These are phyloP conservation scores for Varecia variegata DNA, from an alignment of 2,797 vertebrate species.

Conservation along the genomic window DNA sequence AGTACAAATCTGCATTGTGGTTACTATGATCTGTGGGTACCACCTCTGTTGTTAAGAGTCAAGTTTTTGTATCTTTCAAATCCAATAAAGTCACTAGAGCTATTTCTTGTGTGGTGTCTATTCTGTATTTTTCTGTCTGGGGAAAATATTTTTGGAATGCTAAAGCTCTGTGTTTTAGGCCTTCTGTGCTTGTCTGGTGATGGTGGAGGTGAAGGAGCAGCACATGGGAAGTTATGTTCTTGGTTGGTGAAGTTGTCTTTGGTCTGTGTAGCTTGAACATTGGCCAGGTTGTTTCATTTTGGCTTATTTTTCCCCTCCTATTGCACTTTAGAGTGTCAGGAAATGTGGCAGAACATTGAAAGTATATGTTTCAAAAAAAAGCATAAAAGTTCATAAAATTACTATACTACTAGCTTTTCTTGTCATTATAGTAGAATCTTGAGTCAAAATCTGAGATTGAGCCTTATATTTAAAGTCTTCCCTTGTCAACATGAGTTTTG, in stretches of 20 bases:
- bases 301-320: not conserved
- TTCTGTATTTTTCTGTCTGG: not conserved
- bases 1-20: rapidly evolving
- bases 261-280: not conserved
- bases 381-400: not conserved
- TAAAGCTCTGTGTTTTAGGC: not conserved
- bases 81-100: not conserved
- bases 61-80: not conserved
- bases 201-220: not conserved
- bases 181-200: not conserved
- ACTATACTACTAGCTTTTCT: not conserved
- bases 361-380: not conserved
- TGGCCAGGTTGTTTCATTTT: not conserved
- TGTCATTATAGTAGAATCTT: not conserved
- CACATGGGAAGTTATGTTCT: not conserved
- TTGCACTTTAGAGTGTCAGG: not conserved
- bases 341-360: not conserved
- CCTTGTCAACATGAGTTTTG: not conserved
- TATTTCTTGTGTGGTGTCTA: not conserved
- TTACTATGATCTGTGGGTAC: not conserved
- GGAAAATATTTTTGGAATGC: not conserved
- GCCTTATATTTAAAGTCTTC: not conserved
- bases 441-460: not conserved
- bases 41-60: not conserved
- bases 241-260: not conserved